Evolutionary conservation across 2,888 invertebrate genomes (phyloP), one percentile per base, ranked within the genome.

Genomic region (Patella caerulea): DNA sequence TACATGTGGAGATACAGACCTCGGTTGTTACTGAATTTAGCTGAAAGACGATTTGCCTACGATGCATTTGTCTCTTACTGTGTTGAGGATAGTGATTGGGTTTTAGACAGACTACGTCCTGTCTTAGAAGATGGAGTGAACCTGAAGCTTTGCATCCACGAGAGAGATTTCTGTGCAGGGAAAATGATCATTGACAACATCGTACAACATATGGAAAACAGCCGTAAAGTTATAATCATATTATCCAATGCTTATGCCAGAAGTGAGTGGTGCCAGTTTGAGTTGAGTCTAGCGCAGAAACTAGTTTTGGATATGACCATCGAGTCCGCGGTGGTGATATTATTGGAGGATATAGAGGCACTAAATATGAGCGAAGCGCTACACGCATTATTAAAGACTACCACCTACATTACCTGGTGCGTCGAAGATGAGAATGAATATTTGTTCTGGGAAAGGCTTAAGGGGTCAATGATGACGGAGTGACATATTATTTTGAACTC

Each of bases 201-300:
- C 81, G 93, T 95, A 0, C 93, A 94, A 0, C 94, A 94, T 85
- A 95, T 95, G 93, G 94, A 95, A 84, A 93, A 94, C 1, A 95
- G 95, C 0, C 92, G 94, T 29, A 93, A 93, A 7, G 93, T 95
- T 0, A 93, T 95, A 91, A 90, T 95, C 77, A 92, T 95, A 14
- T 93, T 95, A 17, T 94, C 95, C 0, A 92, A 93, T 69, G 92
- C 93, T 82, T 95, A 95, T 88, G 89, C 95, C 12, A 91, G 93
- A 12, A 95, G 95, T 83, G 94, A 95, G 82, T 95, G 95, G 95
- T 95, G 95, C 85, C 94, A 94, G 85, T 95, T 94, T 83, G 95
- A 95, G 89, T 94, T 95, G 94, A 94, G 94, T 83, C 87, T 95
- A 72, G 95, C 95, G 0, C 95, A 95, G 79, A 94, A 94, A 86